These are phyloP conservation scores for Drosophila tristis DNA, from an alignment of 1,140 invertebrate genomes.

Conservation along the genomic window DNA sequence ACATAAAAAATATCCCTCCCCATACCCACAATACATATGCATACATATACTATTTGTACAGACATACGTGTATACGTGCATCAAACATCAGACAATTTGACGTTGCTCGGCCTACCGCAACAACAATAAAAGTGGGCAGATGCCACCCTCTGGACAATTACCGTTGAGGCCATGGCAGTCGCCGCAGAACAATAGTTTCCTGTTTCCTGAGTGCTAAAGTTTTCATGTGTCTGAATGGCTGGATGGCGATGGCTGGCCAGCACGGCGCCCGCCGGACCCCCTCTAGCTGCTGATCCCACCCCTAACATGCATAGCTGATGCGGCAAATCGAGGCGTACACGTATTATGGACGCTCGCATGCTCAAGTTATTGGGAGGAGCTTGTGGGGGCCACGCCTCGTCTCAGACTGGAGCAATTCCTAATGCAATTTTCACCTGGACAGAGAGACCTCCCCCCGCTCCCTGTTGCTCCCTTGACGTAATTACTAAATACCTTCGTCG, in stretches of 20 bases:
- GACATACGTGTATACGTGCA: conserved; percentile 37
- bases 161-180: conserved; percentile 41
- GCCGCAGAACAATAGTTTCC: conserved; percentile 66
- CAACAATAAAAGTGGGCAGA: conserved; percentile 27
- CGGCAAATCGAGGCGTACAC: conserved; percentile 13
- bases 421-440: conserved; percentile 76
- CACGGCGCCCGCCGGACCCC: too few species aligned
- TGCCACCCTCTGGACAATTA: conserved; percentile 46
- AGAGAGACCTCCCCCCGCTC: background rate
- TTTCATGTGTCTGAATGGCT: conserved; percentile 51
- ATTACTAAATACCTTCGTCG: conserved; percentile 79
- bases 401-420: conserved; percentile 35
- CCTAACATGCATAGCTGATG: background rate
- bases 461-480: conserved; percentile 57
- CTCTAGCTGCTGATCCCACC: too few species aligned
- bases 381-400: background rate
- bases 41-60: conserved; percentile 5
- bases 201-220: conserved; percentile 65
- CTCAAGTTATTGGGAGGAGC: conserved; percentile 12
- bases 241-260: background rate
- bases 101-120: conserved; percentile 42
- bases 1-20: conserved; percentile 22
- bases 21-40: background rate
- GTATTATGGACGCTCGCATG: conserved; percentile 28
- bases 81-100: conserved; percentile 55